Percentiles rank a stretch among this genome's conserved stretches.
phyloP scores from a whole-genome alignment of 92 coral and sea anemone species.

The Pocillopora meandrina region DNA sequence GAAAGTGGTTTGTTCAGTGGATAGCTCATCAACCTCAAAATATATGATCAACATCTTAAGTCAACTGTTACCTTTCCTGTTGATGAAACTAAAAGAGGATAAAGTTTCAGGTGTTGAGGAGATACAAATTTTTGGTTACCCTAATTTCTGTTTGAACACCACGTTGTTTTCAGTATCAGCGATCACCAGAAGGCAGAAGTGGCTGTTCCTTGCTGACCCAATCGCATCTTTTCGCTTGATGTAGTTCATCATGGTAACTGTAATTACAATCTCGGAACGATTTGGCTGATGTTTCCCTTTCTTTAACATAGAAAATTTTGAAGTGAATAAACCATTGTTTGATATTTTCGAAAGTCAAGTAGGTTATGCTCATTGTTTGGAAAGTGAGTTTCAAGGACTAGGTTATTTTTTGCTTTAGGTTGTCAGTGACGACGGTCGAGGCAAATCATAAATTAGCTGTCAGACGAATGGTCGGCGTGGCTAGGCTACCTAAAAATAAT shows the following conservation, averaged over 20 bases:
- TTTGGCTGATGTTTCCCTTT: conserved; percentile 68
- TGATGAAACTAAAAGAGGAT: too few relatives aligned
- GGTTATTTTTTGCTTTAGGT: too few relatives aligned
- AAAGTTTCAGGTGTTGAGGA: too few relatives aligned
- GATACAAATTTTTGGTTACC: conserved; percentile 44
- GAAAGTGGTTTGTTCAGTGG: background rate
- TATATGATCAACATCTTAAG: too few relatives aligned
- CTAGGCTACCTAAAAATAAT: too few relatives aligned
- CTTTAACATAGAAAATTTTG: conserved; percentile 33
- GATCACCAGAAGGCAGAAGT: conserved; percentile 75
- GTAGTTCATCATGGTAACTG: conserved; percentile 92
- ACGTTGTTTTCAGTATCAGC: conserved; percentile 84
- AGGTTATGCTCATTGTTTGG: too few relatives aligned
- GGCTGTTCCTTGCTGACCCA: conserved; percentile 65
- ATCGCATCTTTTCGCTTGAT: conserved; percentile 74
- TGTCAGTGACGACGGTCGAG: too few relatives aligned
- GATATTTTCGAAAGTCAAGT: background rate
- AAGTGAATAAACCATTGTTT: background rate
- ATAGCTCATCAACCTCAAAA: too few relatives aligned
- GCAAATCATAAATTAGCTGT: too few relatives aligned
- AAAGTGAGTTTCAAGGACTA: too few relatives aligned
- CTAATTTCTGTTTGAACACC: conserved; percentile 86
- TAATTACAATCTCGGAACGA: conserved; percentile 79
- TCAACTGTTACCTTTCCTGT: too few relatives aligned
- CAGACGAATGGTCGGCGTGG: too few relatives aligned